These are phyloP conservation scores for Scrobipalpa atriplicella DNA, from an alignment of 2,888 invertebrate species.

Conservation along the genomic window DNA sequence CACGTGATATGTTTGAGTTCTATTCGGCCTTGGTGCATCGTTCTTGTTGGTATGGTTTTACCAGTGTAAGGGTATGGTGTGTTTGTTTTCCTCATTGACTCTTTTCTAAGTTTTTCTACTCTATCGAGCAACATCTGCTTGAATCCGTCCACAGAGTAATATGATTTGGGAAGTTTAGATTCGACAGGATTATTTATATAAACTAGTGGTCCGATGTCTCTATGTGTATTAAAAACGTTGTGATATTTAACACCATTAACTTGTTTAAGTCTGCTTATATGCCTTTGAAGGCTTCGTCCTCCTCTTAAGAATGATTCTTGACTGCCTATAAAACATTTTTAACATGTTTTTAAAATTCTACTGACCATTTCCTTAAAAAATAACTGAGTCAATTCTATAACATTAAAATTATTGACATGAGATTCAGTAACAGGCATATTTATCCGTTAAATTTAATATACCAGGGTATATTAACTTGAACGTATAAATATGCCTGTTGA, in stretches of 20 bases:
- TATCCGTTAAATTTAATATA: too few species aligned
- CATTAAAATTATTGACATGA: too few species aligned
- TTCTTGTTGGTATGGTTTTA: not conserved
- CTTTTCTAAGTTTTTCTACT: constrained; percentile 41
- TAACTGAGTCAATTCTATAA: too few species aligned
- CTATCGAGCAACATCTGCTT: constrained; percentile 51
- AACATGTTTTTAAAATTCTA: too few species aligned
- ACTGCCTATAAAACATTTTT: not conserved
- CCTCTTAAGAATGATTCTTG: not conserved
- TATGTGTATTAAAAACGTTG: constrained; percentile 50
- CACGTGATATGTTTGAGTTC: not conserved
- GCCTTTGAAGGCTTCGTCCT: constrained; percentile 41
- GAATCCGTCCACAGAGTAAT: constrained; percentile 59
- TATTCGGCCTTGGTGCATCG: not conserved
- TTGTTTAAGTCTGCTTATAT: constrained; percentile 62
- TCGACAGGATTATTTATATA: constrained; percentile 73
- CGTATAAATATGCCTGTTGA: too few species aligned
- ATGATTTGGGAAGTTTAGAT: constrained; percentile 61
- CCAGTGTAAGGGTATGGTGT: not conserved
- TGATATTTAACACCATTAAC: constrained; percentile 68
- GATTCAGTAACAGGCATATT: too few species aligned
- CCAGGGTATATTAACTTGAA: too few species aligned
- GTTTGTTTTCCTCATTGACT: constrained; percentile 31
- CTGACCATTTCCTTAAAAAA: too few species aligned
- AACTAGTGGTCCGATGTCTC: constrained; percentile 46